Percentiles rank a stretch among this genome's conserved stretches.
Conservation (phyloP, 2,888 invertebrate species). For the Hermaeophaga mercurialis region DNA sequence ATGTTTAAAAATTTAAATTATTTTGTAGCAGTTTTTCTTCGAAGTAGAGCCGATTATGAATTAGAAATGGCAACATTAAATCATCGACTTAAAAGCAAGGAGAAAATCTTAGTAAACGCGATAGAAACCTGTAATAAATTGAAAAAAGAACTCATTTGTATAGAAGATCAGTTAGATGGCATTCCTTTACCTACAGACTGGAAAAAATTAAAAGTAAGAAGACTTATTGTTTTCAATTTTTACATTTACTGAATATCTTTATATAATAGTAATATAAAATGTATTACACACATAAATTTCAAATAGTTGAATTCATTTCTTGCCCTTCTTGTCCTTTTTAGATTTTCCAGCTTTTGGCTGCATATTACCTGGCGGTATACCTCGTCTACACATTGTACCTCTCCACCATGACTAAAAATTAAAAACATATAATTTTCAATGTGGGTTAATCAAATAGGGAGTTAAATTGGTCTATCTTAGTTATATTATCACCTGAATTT, state of each 20-base stretch:
- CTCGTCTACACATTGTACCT: constrained; percentile 44
- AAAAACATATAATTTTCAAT: too few relatives aligned
- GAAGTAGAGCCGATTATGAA: constrained; percentile 46
- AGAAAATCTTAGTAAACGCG: constrained; percentile 44
- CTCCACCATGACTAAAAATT: constrained; percentile 49
- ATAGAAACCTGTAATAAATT: constrained; percentile 46
- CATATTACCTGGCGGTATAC: constrained; percentile 33
- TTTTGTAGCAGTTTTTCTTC: constrained; percentile 42
- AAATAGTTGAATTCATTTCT: constrained; percentile 22
- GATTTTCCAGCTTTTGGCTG: constrained; percentile 19
- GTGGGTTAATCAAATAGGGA: too few relatives aligned
- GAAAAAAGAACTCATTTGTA: constrained; percentile 45
- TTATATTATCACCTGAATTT: constrained; percentile 44
- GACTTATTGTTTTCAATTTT: constrained; percentile 4
- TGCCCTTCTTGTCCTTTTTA: constrained; percentile 38
- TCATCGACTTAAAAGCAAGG: constrained; percentile 41
- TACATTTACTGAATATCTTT: neutral
- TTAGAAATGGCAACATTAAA: constrained; percentile 45
- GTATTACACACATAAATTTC: neutral
- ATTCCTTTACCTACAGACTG: constrained; percentile 30
- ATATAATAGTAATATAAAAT: too few relatives aligned
- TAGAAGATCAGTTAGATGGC: constrained; percentile 43
- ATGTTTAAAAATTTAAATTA: neutral
- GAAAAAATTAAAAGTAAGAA: constrained; percentile 35
- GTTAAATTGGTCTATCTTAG: too few relatives aligned